A percentile compares a stretch with the other conserved stretches of the same genome.
These are phyloP conservation scores for Peromyscus nudipes DNA, from an alignment of 2,797 vertebrate genomes.

Conservation along the genomic window DNA sequence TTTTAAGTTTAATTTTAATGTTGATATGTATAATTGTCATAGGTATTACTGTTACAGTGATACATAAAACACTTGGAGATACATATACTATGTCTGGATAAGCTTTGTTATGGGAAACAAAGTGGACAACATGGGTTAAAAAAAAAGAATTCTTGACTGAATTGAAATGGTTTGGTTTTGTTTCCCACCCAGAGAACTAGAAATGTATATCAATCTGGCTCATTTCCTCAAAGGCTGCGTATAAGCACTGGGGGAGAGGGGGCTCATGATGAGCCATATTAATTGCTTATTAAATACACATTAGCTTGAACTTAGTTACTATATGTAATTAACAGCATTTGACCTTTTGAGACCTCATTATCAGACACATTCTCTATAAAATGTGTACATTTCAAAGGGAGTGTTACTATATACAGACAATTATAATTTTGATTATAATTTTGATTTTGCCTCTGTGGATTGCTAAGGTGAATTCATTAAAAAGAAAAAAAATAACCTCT, in stretches of 20 bases:
- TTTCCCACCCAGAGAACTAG: not conserved
- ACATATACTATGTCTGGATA: not conserved
- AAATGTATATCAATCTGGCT: not conserved
- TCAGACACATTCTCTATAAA: not conserved
- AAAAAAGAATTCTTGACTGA: not conserved
- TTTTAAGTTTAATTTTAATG: not conserved
- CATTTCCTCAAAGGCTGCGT: not conserved
- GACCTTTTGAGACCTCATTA: not conserved
- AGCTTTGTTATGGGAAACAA: not conserved
- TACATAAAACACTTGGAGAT: not conserved
- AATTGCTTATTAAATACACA: not conserved
- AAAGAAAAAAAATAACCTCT: not conserved
- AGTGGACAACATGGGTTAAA: not conserved
- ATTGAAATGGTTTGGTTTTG: not conserved
- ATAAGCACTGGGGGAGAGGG: not conserved
- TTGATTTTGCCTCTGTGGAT: not conserved
- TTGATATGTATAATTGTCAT: not conserved
- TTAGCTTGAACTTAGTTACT: not conserved
- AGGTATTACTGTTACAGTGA: not conserved
- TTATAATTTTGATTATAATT: not conserved
- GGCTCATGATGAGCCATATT: not conserved
- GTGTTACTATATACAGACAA: not conserved
- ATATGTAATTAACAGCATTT: not conserved
- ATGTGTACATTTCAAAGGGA: not conserved
- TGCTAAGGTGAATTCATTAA: not conserved